Evolutionary conservation across 2,113 vertebrate species (phyloP), one percentile per base, ranked within the genome.

Genomic region (Hippocampus zosterae): DNA sequence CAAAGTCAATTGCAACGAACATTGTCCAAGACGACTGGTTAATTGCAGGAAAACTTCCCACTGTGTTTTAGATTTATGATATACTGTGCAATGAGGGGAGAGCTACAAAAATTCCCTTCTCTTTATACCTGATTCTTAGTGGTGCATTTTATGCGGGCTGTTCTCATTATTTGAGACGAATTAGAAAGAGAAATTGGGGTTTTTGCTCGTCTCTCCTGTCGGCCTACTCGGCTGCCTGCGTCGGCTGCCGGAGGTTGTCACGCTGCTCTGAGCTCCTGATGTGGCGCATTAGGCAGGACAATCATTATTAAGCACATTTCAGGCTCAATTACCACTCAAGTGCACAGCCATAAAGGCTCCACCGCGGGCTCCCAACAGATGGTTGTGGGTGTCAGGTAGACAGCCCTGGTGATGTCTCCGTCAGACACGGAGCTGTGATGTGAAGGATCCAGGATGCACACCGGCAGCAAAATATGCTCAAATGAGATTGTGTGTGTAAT

Each of bases 261-360:
- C 69, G 81, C 84, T 82, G 73, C 82, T 81, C 72, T 83, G 85
- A 84, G 81, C 81, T 83, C 86, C 87, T 88, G 86, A 87, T 88
- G 88, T 87, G 84, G 81, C 80, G 69, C 85, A 88, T 90, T 89
- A 87, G 77, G 82, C 86, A 87, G 81, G 88, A 89, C 86, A 89
- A 90, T 91, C 81, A 73, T 87, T 87, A 89, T 90, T 90, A 91
- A 90, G 89, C 87, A 89, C 84, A 92, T 90, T 91, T 91, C 87
- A 90, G 86, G 89, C 88, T 88, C 88, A 90, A 91, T 92, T 92
- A 91, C 84, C 87, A 78, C 83, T 81, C 74, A 86, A 84, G 87
- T 84, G 84, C 80, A 82, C 81, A 85, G 84, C 87, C 84, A 88
- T 90, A 87, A 83, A 76, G 82, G 85, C 87, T 88, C 80, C 82